A percentile compares a stretch with the other conserved stretches of the same genome.
These are phyloP conservation scores for Drosophila multiciliata DNA, from an alignment of 2,888 invertebrate genomes.

Conservation along the genomic window DNA sequence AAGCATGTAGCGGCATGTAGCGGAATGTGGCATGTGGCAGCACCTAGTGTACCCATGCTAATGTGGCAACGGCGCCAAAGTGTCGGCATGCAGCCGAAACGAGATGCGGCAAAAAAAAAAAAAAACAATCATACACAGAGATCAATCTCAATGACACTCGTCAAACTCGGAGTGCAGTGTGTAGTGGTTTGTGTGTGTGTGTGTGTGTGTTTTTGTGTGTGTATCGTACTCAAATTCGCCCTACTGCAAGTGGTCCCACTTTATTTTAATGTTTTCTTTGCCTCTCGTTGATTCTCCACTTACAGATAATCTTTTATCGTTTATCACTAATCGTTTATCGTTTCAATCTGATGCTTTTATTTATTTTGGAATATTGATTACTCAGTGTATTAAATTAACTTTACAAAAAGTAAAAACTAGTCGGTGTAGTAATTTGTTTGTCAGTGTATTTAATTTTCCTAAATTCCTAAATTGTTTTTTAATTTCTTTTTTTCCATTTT, in stretches of 20 bases:
- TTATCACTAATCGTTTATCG: conserved; percentile 5
- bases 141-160: conserved; percentile 50
- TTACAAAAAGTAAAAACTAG: neutral
- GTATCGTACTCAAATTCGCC: conserved; percentile 22
- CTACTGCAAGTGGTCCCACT: neutral
- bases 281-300: neutral
- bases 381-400: neutral
- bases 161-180: conserved; percentile 4
- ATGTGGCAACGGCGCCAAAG: conserved; percentile 29
- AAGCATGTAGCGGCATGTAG: conserved; percentile 20
- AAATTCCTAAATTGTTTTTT: neutral
- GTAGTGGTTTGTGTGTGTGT: conserved; percentile 16
- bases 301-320: conserved; percentile 15
- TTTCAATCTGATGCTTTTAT: neutral
- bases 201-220: neutral
- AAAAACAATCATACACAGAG: conserved; percentile 40
- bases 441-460: neutral
- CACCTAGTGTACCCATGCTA: conserved; percentile 12
- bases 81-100: conserved; percentile 18
- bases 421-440: neutral
- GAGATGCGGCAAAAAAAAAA: conserved; percentile 28
- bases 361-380: neutral
- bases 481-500: neutral
- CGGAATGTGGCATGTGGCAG: conserved; percentile 15
- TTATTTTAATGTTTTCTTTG: neutral